Percentiles rank a stretch among this genome's conserved stretches.
phyloP scores from a whole-genome alignment of 2,888 invertebrate species.

The Suillia variegata region DNA sequence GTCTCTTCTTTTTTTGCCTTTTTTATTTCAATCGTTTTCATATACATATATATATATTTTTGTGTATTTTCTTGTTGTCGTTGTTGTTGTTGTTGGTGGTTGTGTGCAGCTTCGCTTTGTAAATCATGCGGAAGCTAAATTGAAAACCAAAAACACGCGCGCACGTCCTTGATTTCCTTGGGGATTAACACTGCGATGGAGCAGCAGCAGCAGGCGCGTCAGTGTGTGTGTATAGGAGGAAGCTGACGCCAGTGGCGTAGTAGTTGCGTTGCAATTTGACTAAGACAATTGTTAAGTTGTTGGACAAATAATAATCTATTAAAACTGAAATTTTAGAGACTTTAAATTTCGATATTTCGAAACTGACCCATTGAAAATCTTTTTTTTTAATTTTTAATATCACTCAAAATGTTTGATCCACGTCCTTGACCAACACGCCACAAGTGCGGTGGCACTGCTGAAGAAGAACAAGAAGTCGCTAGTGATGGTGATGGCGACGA shows the following conservation, averaged over 20 bases:
- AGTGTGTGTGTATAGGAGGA: not conserved
- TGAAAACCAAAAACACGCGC: not conserved
- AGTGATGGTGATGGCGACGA: not conserved
- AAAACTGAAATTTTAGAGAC: too few species aligned
- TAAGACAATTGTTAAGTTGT: too few species aligned
- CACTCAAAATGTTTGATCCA: too few species aligned
- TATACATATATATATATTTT: not conserved
- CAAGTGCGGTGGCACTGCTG: not conserved
- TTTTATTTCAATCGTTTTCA: not conserved
- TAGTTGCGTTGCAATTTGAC: too few species aligned
- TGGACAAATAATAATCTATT: too few species aligned
- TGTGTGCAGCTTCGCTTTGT: conserved; percentile 1
- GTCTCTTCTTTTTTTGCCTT: not conserved
- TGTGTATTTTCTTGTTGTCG: too few species aligned
- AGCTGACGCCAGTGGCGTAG: too few species aligned
- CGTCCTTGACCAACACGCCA: not conserved
- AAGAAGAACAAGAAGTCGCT: not conserved
- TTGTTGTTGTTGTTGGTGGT: too few species aligned
- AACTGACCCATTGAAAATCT: too few species aligned
- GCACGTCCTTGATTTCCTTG: conserved; percentile 6
- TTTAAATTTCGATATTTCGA: too few species aligned
- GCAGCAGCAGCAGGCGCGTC: too few species aligned
- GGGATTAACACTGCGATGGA: not conserved
- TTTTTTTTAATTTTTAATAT: too few species aligned
- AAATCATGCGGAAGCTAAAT: conserved; percentile 2